phyloP scores from a whole-genome alignment of 2,797 vertebrate species.

The Threskiornis aethiopicus region DNA sequence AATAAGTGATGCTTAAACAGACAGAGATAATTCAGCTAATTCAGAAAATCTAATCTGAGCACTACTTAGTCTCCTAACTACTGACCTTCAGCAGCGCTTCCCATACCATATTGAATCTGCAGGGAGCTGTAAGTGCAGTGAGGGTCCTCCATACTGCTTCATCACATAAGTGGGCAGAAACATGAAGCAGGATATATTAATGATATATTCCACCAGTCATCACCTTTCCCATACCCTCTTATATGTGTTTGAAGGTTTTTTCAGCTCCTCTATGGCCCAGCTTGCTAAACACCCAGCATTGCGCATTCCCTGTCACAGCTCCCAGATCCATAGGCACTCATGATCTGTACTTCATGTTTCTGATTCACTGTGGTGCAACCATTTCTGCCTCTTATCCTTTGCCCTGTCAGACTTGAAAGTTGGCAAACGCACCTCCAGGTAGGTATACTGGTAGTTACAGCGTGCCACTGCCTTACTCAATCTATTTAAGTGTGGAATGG shows the following conservation, averaged over 20 bases:
- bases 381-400: neutral
- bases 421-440: neutral
- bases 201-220: neutral
- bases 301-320: neutral
- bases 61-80: neutral
- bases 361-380: neutral
- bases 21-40: neutral
- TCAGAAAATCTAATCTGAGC: neutral
- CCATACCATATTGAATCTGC: neutral
- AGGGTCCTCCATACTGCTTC: neutral
- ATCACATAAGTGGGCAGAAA: neutral
- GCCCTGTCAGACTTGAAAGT: neutral
- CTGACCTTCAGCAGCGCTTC: neutral
- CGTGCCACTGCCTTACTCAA: neutral
- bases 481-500: neutral
- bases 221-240: neutral
- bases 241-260: neutral
- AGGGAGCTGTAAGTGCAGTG: neutral
- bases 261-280: neutral
- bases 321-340: neutral
- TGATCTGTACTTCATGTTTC: neutral
- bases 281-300: neutral
- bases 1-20: neutral
- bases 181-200: neutral
- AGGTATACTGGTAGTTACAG: neutral